Percentiles rank a stretch among this genome's conserved stretches.
phyloP scores from a whole-genome alignment of 2,113 vertebrate genomes.

The Lichenostomus cassidix region DNA sequence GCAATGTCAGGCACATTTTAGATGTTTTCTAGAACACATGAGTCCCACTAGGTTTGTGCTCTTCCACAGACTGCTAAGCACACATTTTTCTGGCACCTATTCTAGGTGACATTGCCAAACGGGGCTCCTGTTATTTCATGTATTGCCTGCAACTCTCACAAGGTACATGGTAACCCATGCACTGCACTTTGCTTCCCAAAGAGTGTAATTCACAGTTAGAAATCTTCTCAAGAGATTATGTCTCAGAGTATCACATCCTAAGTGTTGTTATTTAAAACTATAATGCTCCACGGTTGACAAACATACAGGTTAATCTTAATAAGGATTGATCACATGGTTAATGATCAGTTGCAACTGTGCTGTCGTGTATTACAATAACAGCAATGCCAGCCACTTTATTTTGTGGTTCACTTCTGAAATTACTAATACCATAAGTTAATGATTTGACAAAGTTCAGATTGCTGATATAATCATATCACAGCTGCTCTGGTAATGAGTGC shows the following conservation, averaged over 20 bases:
- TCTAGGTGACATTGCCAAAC: background rate
- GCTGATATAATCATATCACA: constrained; percentile 42
- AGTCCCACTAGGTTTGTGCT: background rate
- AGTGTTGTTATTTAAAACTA: background rate
- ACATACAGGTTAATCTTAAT: background rate
- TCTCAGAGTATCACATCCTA: background rate
- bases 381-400: background rate
- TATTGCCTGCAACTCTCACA: background rate
- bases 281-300: background rate
- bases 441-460: constrained; percentile 44
- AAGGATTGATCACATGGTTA: background rate
- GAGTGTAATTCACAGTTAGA: background rate
- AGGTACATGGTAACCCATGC: background rate
- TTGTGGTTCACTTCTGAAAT: constrained; percentile 25
- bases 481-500: constrained; percentile 25
- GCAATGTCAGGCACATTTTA: background rate
- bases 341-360: background rate
- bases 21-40: background rate
- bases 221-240: background rate
- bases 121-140: background rate
- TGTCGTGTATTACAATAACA: background rate
- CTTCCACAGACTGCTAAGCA: background rate
- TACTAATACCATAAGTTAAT: constrained; percentile 24
- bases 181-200: background rate
- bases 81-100: background rate